Conservation (phyloP, 2,113 vertebrate genomes). For the Leptocoma aspasia region DNA sequence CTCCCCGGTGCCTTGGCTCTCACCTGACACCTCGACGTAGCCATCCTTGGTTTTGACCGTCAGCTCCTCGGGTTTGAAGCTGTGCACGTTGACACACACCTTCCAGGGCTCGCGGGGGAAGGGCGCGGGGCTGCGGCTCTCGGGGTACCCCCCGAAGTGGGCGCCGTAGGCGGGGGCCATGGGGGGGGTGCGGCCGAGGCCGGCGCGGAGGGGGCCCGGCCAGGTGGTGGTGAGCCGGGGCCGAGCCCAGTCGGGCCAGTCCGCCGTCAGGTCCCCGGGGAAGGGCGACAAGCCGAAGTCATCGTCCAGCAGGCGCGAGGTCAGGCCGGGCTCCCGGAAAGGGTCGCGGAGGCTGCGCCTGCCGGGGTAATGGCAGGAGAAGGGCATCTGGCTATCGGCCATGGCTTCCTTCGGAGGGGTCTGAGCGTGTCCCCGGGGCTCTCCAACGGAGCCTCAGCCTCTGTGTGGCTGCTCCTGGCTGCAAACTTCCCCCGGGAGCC, state of each 20-base stretch:
- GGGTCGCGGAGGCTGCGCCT: constrained; percentile 85
- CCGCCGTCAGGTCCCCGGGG: constrained; percentile 85
- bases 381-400: constrained; percentile 89
- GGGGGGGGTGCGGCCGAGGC: constrained; percentile 76
- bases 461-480: background rate
- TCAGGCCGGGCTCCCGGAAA: constrained; percentile 85
- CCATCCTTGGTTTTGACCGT: constrained; percentile 92
- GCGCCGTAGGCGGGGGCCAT: constrained; percentile 74
- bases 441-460: background rate
- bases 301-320: constrained; percentile 89
- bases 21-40: constrained; percentile 96
- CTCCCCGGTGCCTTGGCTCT: background rate
- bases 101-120: constrained; percentile 92
- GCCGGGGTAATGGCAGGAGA: constrained; percentile 77
- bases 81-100: constrained; percentile 98
- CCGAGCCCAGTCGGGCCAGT: constrained; percentile 94
- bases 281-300: constrained; percentile 92
- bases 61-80: constrained; percentile 91
- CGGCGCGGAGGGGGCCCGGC: constrained; percentile 77
- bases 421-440: background rate
- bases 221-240: constrained; percentile 89
- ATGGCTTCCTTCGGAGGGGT: constrained; percentile 64
- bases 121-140: constrained; percentile 77
- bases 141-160: constrained; percentile 76
- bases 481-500: background rate